A percentile compares a stretch with the other conserved stretches of the same genome.
These are phyloP conservation scores for Myotis planiceps DNA, from an alignment of 2,797 vertebrate genomes.

Conservation along the genomic window DNA sequence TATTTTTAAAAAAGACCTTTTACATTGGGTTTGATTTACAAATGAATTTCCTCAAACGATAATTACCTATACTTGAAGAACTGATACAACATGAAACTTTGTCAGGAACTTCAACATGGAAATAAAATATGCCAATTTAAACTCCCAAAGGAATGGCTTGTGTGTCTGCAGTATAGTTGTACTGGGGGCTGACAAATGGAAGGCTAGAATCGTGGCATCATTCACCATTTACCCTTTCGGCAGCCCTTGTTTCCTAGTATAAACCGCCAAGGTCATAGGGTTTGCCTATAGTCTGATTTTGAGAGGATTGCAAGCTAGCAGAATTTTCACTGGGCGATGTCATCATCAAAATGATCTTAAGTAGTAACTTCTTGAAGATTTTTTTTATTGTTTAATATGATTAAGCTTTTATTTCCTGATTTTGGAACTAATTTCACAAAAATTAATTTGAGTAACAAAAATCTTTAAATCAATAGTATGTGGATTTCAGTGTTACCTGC, in stretches of 20 bases:
- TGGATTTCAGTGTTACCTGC: not conserved
- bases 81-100: not conserved
- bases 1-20: not conserved
- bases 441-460: not conserved
- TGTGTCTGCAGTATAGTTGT: not conserved
- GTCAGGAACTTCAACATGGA: not conserved
- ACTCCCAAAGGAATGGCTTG: not conserved
- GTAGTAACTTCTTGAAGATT: not conserved
- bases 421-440: slow-evolving; percentile 6
- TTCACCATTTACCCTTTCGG: not conserved
- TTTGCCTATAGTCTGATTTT: not conserved
- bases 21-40: not conserved
- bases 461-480: not conserved
- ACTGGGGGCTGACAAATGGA: not conserved
- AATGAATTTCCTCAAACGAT: not conserved
- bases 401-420: not conserved
- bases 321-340: not conserved
- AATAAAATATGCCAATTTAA: not conserved
- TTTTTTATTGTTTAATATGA: not conserved
- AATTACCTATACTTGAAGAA: not conserved
- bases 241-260: not conserved
- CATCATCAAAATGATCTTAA: not conserved
- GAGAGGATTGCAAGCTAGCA: not conserved
- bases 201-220: not conserved
- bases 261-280: not conserved